phyloP scores from a whole-genome alignment of 2,797 vertebrate genomes.

The Ambastaia sidthimunki region DNA sequence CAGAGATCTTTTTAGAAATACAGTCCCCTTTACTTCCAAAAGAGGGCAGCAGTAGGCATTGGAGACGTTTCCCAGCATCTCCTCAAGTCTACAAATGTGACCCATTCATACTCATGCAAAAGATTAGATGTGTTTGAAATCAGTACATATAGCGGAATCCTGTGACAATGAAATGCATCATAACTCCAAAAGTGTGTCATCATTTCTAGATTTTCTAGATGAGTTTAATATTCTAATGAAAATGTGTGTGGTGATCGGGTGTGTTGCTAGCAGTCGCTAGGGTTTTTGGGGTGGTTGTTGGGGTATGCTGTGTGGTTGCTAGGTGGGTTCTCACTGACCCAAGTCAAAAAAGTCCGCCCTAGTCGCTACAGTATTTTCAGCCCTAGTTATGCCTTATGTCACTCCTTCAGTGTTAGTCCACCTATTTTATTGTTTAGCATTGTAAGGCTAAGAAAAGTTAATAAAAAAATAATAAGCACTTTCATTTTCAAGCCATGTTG shows the following conservation, averaged over 20 bases:
- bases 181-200: neutral
- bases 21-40: conserved; percentile 46
- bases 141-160: neutral
- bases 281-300: neutral
- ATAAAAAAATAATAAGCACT: neutral
- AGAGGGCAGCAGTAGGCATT: conserved; percentile 54
- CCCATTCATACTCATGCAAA: neutral
- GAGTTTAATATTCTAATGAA: neutral
- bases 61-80: neutral
- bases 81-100: neutral
- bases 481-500: neutral
- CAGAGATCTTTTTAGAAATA: conserved; percentile 19
- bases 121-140: neutral
- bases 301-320: conserved; percentile 7
- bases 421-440: too few relatives aligned
- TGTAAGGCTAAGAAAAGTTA: too few relatives aligned
- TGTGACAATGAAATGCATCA: neutral
- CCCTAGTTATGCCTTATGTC: neutral
- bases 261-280: neutral
- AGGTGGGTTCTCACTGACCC: neutral
- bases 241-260: neutral
- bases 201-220: neutral
- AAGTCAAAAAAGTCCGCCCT: neutral
- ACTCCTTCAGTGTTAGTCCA: too few relatives aligned
- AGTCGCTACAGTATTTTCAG: neutral